Base-by-base conservation (phyloP, 2,113 vertebrate species). In the Merops nubicus region DNA sequence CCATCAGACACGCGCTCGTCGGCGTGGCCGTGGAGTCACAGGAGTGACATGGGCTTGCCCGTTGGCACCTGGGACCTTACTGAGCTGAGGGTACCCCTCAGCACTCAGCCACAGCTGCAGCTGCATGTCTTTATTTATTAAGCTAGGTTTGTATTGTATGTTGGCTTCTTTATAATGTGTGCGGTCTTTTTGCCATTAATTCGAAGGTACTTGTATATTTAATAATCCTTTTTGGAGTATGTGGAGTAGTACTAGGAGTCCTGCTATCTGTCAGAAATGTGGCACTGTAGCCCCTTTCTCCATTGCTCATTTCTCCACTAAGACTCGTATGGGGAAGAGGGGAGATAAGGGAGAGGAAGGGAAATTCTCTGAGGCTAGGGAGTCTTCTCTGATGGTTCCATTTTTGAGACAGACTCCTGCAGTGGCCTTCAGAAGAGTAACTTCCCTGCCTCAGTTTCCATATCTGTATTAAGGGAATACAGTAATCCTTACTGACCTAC, bases 11-110 rank as follows among this genome's bases (percentile, higher is more conserved):
- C 21, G 99, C 99, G 1, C 98, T 80, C 5, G 99, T 99, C 5
- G 98, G 98, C 1, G 98, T 99, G 82, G 98, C 99, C 7, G 98
- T 99, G 54, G 98, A 98, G 94, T 97, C 98, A 16, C 98, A 98
- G 45, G 97, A 97, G 75, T 98, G 97, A 96, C 11, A 0, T 69
- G 83, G 31, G 40, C 34, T 72, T 62, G n/a, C 33, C 56, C 31
- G 2, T 25, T 36, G 77, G 60, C 78, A 28, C 26, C 59, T 28
- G 85, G 92, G 53, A 93, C 89, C 59, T 56, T 53, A 15, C 65
- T 74, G 96, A 59, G 94, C 95, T 91, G 95, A 83, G 80, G 79
- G n/a, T n/a, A 63, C 31, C 72, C 56, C 75, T 82, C 47, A 33
- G 47, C 73, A 51, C 75, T 53, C 65, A 33, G 88, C 50, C 79